These are phyloP conservation scores for Ceramica pisi DNA, from an alignment of 2,888 invertebrate genomes.

Conservation along the genomic window DNA sequence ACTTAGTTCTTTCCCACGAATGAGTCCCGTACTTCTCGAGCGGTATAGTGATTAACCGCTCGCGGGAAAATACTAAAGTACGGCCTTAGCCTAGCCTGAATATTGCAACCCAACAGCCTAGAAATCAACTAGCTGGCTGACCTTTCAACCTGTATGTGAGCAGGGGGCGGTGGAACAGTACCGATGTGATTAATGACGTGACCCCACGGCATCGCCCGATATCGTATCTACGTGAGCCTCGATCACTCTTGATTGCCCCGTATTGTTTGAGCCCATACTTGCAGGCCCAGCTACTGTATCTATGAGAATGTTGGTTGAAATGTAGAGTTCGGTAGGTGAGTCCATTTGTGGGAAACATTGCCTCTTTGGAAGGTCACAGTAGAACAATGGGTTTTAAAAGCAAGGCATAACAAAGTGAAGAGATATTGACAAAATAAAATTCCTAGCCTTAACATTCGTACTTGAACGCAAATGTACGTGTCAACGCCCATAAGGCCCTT, in stretches of 20 bases:
- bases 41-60: no score
- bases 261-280: conserved; percentile 55
- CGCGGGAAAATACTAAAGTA: no score
- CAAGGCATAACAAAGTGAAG: not conserved
- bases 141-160: conserved; percentile 34
- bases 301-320: conserved; percentile 1
- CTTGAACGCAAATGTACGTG: no score
- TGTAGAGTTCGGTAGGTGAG: not conserved
- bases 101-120: not conserved
- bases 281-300: conserved; percentile 36
- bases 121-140: not conserved
- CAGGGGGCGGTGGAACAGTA: conserved; percentile 66
- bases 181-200: conserved; percentile 78
- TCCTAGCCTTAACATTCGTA: no score
- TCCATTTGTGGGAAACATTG: conserved; percentile 2
- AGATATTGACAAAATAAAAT: no score
- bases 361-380: conserved; percentile 3
- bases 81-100: no score
- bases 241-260: conserved; percentile 75
- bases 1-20: no score
- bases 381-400: not conserved
- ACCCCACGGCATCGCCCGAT: conserved; percentile 72
- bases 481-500: no score
- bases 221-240: conserved; percentile 65
- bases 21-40: no score